phyloP scores from a whole-genome alignment of 1,140 invertebrate genomes.

The Metopolophium dirhodum region DNA sequence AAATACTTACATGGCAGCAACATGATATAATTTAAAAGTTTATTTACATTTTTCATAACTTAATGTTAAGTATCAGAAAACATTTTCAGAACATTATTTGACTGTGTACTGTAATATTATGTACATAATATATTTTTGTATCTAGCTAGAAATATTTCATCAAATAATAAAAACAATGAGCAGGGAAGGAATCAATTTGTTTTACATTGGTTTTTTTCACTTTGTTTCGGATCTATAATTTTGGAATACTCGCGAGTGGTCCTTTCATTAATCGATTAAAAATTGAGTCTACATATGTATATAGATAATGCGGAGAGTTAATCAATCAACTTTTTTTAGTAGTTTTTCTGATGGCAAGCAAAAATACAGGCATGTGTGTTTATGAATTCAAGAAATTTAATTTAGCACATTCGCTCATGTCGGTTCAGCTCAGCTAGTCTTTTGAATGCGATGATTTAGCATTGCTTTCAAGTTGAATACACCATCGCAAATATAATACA shows the following conservation, averaged over 20 bases:
- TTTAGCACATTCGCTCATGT: background rate
- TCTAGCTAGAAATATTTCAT: no score
- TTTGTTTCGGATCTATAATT: background rate
- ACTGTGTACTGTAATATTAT: no score
- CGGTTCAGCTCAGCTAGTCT: background rate
- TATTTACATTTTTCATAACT: background rate
- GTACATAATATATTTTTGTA: no score
- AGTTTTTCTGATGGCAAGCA: background rate
- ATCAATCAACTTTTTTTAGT: background rate
- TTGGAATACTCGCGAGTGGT: background rate
- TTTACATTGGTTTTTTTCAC: background rate
- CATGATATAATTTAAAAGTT: no score
- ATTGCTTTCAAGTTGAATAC: background rate
- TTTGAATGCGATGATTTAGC: background rate
- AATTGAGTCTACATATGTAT: background rate
- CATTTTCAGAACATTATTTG: no score
- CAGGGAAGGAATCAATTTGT: background rate
- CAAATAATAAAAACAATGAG: background rate
- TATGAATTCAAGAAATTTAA: no score
- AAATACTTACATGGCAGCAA: background rate
- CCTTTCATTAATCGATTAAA: background rate
- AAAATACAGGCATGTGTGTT: no score
- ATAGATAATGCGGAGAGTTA: background rate
- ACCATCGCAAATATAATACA: background rate
- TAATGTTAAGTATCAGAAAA: background rate